Evolutionary conservation across 2,888 invertebrate genomes (phyloP).

Genomic region (Sialis lutaria): DNA sequence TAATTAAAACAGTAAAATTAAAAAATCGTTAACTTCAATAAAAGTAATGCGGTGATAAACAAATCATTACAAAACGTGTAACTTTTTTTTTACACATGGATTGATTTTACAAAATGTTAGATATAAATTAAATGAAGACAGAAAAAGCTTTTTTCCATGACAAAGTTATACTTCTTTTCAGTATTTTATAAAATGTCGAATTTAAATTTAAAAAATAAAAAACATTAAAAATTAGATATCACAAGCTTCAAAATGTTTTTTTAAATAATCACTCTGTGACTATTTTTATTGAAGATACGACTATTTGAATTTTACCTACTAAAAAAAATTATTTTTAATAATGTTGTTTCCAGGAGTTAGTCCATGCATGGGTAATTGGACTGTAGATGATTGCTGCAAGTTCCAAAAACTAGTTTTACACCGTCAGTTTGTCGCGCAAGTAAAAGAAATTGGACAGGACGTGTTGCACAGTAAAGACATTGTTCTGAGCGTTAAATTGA

Average conservation of each 20-base stretch:
- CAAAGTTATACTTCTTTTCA: neutral
- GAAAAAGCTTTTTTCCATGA: too few relatives aligned
- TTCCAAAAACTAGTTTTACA: conserved; percentile 56
- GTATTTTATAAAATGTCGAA: neutral
- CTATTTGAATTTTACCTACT: too few relatives aligned
- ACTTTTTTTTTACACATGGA: too few relatives aligned
- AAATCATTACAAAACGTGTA: too few relatives aligned
- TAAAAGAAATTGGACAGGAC: conserved; percentile 43
- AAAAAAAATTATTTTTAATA: neutral
- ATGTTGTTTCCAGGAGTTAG: conserved; percentile 26
- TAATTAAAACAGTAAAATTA: conserved; percentile 16
- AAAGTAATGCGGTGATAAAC: too few relatives aligned
- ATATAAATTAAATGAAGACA: neutral
- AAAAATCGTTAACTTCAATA: neutral
- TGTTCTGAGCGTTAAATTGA: conserved; percentile 45
- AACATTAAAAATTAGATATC: too few relatives aligned
- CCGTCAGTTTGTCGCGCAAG: conserved; percentile 48
- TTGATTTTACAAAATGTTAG: neutral
- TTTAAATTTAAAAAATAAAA: too few relatives aligned
- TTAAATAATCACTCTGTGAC: too few relatives aligned
- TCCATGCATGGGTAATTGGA: conserved; percentile 40
- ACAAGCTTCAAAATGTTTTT: too few relatives aligned
- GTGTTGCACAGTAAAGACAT: conserved; percentile 39
- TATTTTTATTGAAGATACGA: too few relatives aligned
- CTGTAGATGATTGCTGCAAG: conserved; percentile 51